phyloP scores from a whole-genome alignment of 2,888 invertebrate genomes.

The Theristus sp. region DNA sequence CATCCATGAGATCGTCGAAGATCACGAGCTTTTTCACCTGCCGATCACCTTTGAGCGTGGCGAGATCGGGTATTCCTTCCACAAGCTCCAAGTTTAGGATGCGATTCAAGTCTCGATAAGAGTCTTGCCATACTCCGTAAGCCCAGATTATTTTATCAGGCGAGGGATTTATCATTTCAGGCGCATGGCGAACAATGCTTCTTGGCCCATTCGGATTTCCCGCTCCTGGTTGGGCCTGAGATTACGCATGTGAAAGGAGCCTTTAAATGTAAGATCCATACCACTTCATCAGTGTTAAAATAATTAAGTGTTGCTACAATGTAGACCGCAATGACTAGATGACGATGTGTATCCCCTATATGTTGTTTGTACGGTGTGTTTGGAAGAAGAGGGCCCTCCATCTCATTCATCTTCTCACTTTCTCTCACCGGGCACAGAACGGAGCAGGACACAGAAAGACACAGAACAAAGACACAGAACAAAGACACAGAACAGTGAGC shows the following conservation, averaged over 20 bases:
- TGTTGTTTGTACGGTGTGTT: too few relatives aligned
- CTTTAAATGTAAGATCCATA: background rate
- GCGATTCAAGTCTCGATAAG: background rate
- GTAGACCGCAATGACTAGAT: too few relatives aligned
- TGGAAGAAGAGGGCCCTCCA: too few relatives aligned
- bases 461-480: too few relatives aligned
- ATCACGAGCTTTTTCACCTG: background rate
- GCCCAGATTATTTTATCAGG: background rate
- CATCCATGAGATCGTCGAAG: background rate
- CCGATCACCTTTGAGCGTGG: background rate
- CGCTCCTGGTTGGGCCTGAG: background rate
- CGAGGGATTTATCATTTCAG: background rate
- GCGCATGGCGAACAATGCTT: background rate
- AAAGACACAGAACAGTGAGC: too few relatives aligned
- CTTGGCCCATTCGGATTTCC: background rate
- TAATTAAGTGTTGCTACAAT: too few relatives aligned
- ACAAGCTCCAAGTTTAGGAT: background rate
- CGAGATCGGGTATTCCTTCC: background rate
- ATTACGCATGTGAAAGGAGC: background rate
- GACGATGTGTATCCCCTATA: too few relatives aligned
- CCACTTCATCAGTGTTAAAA: too few relatives aligned
- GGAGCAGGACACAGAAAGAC: too few relatives aligned
- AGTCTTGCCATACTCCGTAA: background rate
- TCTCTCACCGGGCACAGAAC: too few relatives aligned
- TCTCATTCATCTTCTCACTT: too few relatives aligned